Evolutionary conservation across 2,888 invertebrate species (phyloP).

Genomic region (Lampropteryx suffumata): DNA sequence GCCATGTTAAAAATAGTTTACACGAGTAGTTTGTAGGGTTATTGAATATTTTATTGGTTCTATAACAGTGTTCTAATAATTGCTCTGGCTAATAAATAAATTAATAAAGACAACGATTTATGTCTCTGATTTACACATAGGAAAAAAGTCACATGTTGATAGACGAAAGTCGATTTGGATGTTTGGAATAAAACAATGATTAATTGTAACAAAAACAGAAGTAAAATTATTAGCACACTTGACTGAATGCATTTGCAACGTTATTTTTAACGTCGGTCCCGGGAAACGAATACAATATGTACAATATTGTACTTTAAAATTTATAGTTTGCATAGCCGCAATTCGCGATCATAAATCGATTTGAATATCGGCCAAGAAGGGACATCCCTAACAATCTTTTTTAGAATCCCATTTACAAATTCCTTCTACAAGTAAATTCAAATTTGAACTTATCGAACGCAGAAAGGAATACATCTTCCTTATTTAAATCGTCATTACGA

Average conservation of each 20-base stretch:
- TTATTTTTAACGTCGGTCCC: too few relatives aligned
- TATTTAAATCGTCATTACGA: conserved; percentile 82
- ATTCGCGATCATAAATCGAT: conserved; percentile 9
- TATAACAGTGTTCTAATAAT: conserved; percentile 12
- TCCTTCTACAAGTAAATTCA: conserved; percentile 57
- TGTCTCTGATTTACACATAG: too few relatives aligned
- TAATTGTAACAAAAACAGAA: too few relatives aligned
- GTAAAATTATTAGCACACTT: too few relatives aligned
- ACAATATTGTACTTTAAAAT: background rate
- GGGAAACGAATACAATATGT: too few relatives aligned
- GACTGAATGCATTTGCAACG: too few relatives aligned
- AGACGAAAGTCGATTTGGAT: too few relatives aligned
- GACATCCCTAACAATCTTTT: conserved; percentile 53
- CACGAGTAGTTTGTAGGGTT: conserved; percentile 72
- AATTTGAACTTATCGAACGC: conserved; percentile 73
- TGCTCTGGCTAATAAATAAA: background rate
- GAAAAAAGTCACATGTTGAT: too few relatives aligned
- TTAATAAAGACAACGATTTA: too few relatives aligned
- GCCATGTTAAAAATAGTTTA: conserved; percentile 82
- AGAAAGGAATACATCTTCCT: conserved; percentile 80
- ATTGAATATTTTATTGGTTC: conserved; percentile 38
- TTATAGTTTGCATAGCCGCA: background rate
- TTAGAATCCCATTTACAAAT: conserved; percentile 64
- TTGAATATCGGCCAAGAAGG: conserved; percentile 24
- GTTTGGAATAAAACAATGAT: too few relatives aligned